phyloP scores from a whole-genome alignment of 2,113 vertebrate species.

The Hyperoodon ampullatus region DNA sequence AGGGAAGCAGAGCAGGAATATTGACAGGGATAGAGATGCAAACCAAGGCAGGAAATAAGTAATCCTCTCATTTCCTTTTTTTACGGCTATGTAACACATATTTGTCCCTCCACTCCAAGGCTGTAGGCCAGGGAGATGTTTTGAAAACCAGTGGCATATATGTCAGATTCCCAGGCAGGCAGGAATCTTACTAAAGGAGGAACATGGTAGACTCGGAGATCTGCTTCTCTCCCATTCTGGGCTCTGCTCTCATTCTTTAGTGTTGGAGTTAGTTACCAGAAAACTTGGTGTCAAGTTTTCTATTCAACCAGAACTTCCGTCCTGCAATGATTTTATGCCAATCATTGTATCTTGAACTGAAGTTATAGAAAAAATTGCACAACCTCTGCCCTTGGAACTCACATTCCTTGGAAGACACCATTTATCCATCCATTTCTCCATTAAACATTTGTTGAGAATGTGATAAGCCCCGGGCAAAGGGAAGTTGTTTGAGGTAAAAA shows the following conservation, averaged over 20 bases:
- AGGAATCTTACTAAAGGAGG: not conserved
- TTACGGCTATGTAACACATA: not conserved
- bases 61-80: not conserved
- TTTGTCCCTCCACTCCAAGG: not conserved
- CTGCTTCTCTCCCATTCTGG: too few species aligned
- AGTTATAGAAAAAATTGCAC: rapidly evolving
- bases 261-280: not conserved
- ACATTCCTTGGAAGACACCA: not conserved
- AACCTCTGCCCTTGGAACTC: not conserved
- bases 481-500: not conserved
- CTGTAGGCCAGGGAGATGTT: not conserved
- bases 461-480: not conserved
- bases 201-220: not conserved
- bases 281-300: too few species aligned
- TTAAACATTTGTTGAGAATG: not conserved
- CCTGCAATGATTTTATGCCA: not conserved
- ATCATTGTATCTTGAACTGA: too few species aligned
- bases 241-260: too few species aligned
- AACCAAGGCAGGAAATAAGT: not conserved
- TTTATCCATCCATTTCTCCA: too few species aligned
- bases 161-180: not conserved
- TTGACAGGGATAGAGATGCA: not conserved
- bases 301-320: not conserved
- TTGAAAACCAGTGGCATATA: not conserved
- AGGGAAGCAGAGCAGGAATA: not conserved